Conservation (phyloP, 2,797 vertebrate genomes). For the Galagoides demidoff region DNA sequence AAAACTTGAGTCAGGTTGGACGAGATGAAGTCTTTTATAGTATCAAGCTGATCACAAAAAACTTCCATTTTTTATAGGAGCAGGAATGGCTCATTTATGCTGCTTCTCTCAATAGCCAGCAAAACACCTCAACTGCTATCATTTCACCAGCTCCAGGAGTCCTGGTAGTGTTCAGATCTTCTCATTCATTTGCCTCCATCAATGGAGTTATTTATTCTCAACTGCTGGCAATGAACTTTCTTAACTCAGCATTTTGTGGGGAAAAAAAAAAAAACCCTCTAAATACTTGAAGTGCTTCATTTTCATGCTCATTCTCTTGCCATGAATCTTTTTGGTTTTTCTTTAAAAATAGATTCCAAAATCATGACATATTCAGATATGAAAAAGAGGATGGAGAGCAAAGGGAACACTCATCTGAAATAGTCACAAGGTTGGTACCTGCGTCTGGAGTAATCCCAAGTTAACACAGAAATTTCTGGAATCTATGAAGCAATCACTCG, state of each 20-base stretch:
- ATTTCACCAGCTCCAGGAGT: slow-evolving; percentile 39
- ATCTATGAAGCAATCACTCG: slow-evolving; percentile 11
- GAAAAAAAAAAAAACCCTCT: not conserved
- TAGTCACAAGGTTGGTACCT: slow-evolving; percentile 22
- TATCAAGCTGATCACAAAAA: not conserved
- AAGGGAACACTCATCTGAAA: slow-evolving; percentile 41
- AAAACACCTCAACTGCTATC: slow-evolving; percentile 50
- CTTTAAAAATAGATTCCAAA: slow-evolving; percentile 71
- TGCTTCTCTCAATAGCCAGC: slow-evolving; percentile 24
- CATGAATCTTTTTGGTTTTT: slow-evolving; percentile 45
- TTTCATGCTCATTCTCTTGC: slow-evolving; percentile 56
- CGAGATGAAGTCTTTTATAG: not conserved
- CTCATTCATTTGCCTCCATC: slow-evolving; percentile 52
- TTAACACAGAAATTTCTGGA: not conserved
- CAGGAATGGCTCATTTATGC: not conserved
- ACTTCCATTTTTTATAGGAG: slow-evolving; percentile 2
- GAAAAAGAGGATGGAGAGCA: slow-evolving; percentile 67
- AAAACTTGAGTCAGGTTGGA: not conserved
- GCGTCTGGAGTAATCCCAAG: slow-evolving; percentile 25
- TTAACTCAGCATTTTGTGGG: slow-evolving; percentile 58
- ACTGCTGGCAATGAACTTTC: slow-evolving; percentile 65
- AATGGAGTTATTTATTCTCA: slow-evolving; percentile 68
- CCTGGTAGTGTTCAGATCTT: slow-evolving; percentile 41
- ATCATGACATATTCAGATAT: slow-evolving; percentile 65
- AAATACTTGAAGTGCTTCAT: slow-evolving; percentile 68